These are phyloP conservation scores for Artemia franciscana DNA, from an alignment of 1,140 invertebrate species.

Conservation along the genomic window DNA sequence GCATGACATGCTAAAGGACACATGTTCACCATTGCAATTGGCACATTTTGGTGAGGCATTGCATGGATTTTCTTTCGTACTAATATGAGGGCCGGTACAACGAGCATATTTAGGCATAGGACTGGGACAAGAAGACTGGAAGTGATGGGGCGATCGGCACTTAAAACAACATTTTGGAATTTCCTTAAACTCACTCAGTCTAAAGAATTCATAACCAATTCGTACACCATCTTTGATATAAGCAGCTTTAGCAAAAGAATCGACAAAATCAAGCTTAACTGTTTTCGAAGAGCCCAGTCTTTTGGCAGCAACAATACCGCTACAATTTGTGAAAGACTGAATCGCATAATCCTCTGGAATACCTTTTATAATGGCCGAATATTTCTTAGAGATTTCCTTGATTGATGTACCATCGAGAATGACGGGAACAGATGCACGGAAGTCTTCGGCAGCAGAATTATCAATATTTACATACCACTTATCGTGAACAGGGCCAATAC, in stretches of 20 bases:
- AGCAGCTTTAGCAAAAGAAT: neutral
- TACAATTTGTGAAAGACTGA: neutral
- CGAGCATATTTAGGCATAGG: neutral
- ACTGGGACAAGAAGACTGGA: neutral
- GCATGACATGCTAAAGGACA: neutral
- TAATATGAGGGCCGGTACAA: neutral
- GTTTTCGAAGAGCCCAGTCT: neutral
- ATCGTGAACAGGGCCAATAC: neutral
- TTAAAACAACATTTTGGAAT: neutral
- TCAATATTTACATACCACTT: neutral
- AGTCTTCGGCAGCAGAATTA: neutral
- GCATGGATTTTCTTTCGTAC: neutral
- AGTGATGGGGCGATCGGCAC: neutral
- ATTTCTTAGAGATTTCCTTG: neutral
- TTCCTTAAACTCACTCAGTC: neutral
- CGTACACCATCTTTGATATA: neutral
- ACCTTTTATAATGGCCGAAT: neutral
- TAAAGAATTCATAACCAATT: neutral
- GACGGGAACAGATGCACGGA: neutral
- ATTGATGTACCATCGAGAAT: neutral
- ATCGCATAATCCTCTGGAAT: neutral
- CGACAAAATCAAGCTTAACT: neutral
- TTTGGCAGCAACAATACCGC: neutral
- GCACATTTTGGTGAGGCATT: neutral
- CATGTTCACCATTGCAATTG: neutral